Evolutionary conservation across 2,797 vertebrate genomes (phyloP).

Genomic region (Eulemur mongoz): DNA sequence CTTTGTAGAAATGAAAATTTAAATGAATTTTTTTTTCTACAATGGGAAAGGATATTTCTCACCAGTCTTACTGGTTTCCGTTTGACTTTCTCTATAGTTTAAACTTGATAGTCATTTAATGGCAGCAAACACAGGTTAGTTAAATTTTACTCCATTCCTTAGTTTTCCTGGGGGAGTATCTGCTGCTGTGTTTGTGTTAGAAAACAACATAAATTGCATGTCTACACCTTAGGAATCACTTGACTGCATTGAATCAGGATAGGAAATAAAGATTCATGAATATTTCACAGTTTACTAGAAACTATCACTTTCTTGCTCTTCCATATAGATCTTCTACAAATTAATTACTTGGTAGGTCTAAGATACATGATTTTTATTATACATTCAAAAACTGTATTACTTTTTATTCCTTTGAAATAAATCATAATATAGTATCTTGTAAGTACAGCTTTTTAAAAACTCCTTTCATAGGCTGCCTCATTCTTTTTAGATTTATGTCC

Average conservation of each 20-base stretch:
- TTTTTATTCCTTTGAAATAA: constrained; percentile 81
- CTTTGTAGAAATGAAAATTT: constrained; percentile 65
- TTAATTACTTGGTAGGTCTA: constrained; percentile 79
- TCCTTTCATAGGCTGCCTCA: constrained; percentile 77
- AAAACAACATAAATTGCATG: constrained; percentile 73
- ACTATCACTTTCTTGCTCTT: constrained; percentile 60
- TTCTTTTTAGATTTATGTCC: constrained; percentile 79
- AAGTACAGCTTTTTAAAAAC: constrained; percentile 53
- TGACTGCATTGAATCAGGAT: constrained; percentile 60
- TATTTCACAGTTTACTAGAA: constrained; percentile 76
- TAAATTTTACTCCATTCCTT: constrained; percentile 65
- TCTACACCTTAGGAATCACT: constrained; percentile 68
- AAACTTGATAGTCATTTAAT: constrained; percentile 59
- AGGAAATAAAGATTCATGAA: constrained; percentile 78
- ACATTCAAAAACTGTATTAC: constrained; percentile 76
- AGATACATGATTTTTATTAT: constrained; percentile 80
- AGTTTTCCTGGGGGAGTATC: constrained; percentile 63
- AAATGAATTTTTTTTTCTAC: constrained; percentile 53
- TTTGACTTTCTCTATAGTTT: constrained; percentile 77
- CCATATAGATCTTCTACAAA: constrained; percentile 74
- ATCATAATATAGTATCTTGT: constrained; percentile 66
- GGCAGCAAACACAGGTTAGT: constrained; percentile 63
- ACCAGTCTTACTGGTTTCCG: constrained; percentile 61
- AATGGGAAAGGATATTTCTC: constrained; percentile 50
- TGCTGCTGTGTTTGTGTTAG: constrained; percentile 59